Base-by-base conservation (phyloP, 2,113 vertebrate species). In the Megaceryle maxima region DNA sequence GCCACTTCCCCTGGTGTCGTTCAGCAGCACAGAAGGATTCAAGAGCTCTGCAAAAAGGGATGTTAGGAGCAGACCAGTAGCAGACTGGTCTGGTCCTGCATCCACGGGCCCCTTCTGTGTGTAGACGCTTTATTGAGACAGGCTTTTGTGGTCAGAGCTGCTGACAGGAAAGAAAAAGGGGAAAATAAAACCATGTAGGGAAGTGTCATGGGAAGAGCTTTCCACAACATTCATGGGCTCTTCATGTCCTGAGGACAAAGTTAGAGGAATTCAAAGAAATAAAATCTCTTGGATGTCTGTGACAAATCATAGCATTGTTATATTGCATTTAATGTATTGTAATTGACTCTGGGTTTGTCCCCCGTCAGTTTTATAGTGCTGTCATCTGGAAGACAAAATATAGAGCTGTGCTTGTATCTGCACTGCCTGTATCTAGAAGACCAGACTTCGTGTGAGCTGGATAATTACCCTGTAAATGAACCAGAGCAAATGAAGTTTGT, bases 291-390 rank as follows among this genome's bases (percentile, higher is more conserved):
- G 57, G 57, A 63, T 50, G 83, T 83, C 91, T 87, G 5, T 91
- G 90, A 87, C 93, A 91, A 94, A 82, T 64, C 64, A 31, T 12
- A 51, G 90, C 81, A 80, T 83, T 85, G 87, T 79, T 96, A 50
- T 41, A 24, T 69, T 85, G 51, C 59, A 35, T 76, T 87, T 90
- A 82, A 82, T 88, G 78, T 69, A 73, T 91, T 96, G 90, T 95
- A 91, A 96, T 91, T 96, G 90, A 57, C 78, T 96, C 90, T 69
- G 81, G 89, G 8, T 92, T 96, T 85, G 78, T 85, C 67, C 70
- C 76, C 87, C 1, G 3, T 83, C 0, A 26, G 67, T 90, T 92
- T 96, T 92, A 66, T 57, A 80, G 78, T 59, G 78, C 84, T 94
- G 93, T 94, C 90, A 83, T 83, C 92, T 89, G 87, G 75, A 91